phyloP scores from a whole-genome alignment of 2,888 invertebrate genomes.

The Mythimna loreyi region DNA sequence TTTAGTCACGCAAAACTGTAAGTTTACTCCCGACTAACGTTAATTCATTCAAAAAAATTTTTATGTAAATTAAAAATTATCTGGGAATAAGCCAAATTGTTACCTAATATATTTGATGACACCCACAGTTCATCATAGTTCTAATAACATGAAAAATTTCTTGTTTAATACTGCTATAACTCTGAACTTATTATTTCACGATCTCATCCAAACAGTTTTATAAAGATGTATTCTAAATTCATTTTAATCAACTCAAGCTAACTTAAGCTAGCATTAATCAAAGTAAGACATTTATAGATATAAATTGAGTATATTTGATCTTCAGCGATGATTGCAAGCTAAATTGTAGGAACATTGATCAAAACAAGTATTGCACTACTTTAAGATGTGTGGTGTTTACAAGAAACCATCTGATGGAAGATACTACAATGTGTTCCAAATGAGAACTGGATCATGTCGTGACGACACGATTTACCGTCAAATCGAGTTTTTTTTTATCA shows the following conservation, averaged over 20 bases:
- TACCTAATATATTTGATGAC: background rate
- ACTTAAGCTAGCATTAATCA: background rate
- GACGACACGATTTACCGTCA: too few relatives aligned
- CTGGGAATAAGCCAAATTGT: background rate
- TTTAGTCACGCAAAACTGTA: background rate
- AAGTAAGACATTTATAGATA: too few relatives aligned
- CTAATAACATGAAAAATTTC: background rate
- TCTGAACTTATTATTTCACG: conserved; percentile 3
- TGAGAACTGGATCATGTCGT: too few relatives aligned
- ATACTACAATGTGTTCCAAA: too few relatives aligned
- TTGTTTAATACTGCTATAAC: conserved; percentile 10
- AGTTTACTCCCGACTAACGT: background rate
- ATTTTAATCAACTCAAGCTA: conserved; percentile 7
- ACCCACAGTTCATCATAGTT: background rate
- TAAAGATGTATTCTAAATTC: conserved; percentile 13
- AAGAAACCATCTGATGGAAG: background rate
- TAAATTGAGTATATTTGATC: too few relatives aligned
- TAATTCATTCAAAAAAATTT: background rate
- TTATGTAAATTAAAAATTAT: background rate
- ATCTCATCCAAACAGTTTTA: background rate
- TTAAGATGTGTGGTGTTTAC: conserved; percentile 10
- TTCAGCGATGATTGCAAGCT: conserved; percentile 26
- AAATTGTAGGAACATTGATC: conserved; percentile 26
- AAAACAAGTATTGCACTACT: conserved; percentile 17
- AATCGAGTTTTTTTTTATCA: too few relatives aligned